phyloP scores from a whole-genome alignment of 2,113 vertebrate genomes.

The Anser cygnoides region DNA sequence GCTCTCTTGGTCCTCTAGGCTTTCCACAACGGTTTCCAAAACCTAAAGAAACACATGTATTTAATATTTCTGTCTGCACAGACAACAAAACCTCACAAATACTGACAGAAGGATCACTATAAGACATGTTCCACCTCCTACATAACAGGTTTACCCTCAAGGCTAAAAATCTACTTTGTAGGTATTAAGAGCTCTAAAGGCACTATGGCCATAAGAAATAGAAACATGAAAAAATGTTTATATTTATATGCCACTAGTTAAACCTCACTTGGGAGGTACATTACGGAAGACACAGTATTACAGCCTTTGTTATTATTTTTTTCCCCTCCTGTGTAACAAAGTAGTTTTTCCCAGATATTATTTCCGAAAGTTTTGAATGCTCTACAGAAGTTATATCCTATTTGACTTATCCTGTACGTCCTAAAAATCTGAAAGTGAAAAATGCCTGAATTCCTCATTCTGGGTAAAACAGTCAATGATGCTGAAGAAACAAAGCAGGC shows the following conservation, averaged over 20 bases:
- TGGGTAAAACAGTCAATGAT: not conserved
- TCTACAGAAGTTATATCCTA: not conserved
- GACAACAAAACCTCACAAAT: not conserved
- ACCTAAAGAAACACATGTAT: slow-evolving; percentile 75
- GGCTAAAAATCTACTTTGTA: not conserved
- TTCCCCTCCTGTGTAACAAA: not conserved
- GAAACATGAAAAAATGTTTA: not conserved
- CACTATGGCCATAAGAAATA: not conserved
- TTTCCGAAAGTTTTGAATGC: not conserved
- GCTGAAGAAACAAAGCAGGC: not conserved
- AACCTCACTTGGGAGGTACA: not conserved
- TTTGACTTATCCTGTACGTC: not conserved
- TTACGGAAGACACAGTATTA: not conserved
- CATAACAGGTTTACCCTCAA: not conserved
- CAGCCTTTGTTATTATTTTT: not conserved
- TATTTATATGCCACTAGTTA: not conserved
- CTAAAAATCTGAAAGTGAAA: not conserved
- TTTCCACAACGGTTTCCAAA: slow-evolving; percentile 90
- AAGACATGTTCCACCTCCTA: not conserved
- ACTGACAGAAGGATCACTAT: not conserved
- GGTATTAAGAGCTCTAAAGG: not conserved
- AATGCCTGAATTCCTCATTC: not conserved
- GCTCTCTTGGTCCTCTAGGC: slow-evolving; percentile 90
- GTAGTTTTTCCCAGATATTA: not conserved
- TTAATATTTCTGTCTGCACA: not conserved